These are phyloP conservation scores for Ennomos erosarius DNA, from an alignment of 2,888 invertebrate species.

Conservation along the genomic window DNA sequence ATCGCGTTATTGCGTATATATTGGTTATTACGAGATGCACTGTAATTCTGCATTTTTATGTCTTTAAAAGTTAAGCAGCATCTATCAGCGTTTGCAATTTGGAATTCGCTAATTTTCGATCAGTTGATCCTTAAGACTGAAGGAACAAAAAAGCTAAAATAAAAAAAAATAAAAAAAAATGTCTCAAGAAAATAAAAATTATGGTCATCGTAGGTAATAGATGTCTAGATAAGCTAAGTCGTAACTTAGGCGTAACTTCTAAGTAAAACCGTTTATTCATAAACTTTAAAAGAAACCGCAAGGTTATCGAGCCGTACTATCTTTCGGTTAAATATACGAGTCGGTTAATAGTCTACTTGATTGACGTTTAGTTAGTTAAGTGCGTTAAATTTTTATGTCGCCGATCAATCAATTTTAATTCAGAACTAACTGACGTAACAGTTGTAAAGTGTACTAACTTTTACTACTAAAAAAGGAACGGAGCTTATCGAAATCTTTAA, in stretches of 20 bases:
- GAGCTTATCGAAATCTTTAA: too few species aligned
- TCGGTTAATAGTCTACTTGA: slow-evolving; percentile 57
- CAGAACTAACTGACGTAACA: slow-evolving; percentile 44
- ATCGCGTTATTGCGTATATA: too few species aligned
- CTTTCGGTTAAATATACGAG: slow-evolving; percentile 54
- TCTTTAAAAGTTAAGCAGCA: too few species aligned
- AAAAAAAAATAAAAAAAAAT: too few species aligned
- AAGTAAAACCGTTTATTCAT: slow-evolving; percentile 51
- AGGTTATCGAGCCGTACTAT: slow-evolving; percentile 49
- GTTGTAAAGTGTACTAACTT: slow-evolving; percentile 3
- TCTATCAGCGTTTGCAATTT: too few species aligned
- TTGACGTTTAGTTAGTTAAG: slow-evolving; percentile 66
- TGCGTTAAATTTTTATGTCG: slow-evolving; percentile 77
- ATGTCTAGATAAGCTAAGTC: slow-evolving; percentile 47
- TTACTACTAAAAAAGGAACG: too few species aligned
- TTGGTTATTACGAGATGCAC: too few species aligned
- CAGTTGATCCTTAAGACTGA: too few species aligned
- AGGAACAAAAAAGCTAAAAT: too few species aligned
- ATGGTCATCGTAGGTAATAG: slow-evolving; percentile 40
- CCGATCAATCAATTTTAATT: slow-evolving; percentile 80
- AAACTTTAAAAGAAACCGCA: slow-evolving; percentile 61
- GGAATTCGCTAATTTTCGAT: too few species aligned
- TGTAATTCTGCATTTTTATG: too few species aligned
- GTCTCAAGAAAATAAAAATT: slow-evolving; percentile 14
- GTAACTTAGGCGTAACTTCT: slow-evolving; percentile 44